phyloP scores from a whole-genome alignment of 2,113 vertebrate genomes.

The Lophius piscatorius region DNA sequence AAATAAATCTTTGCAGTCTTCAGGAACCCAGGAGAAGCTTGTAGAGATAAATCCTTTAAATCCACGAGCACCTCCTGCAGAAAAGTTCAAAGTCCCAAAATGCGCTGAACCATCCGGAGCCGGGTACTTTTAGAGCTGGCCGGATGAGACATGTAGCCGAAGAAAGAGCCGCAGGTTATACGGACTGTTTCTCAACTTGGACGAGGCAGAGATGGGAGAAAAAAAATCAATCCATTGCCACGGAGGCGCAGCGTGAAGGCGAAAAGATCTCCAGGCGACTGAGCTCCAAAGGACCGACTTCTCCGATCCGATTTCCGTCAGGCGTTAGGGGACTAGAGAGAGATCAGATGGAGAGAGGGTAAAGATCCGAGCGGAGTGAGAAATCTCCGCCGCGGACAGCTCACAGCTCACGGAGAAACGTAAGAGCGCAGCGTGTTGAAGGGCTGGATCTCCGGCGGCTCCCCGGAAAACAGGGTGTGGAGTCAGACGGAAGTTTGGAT shows the following conservation, averaged over 20 bases:
- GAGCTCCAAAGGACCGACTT: slow-evolving; percentile 22
- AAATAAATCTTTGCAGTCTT: slow-evolving; percentile 73
- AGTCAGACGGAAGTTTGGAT: slow-evolving; percentile 58
- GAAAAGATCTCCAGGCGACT: slow-evolving; percentile 7
- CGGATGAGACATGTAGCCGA: slow-evolving; percentile 76
- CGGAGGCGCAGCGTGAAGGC: slow-evolving; percentile 50
- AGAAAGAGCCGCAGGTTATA: slow-evolving; percentile 63
- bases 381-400: slow-evolving; percentile 68
- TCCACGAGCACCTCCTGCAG: slow-evolving; percentile 38
- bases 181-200: slow-evolving; percentile 75
- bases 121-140: slow-evolving; percentile 69
- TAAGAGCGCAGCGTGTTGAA: slow-evolving; percentile 71
- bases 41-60: slow-evolving; percentile 6
- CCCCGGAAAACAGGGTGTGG: slow-evolving; percentile 80
- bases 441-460: slow-evolving; percentile 74
- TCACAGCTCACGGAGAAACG: slow-evolving; percentile 69
- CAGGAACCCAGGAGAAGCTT: slow-evolving; percentile 57
- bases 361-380: slow-evolving; percentile 54
- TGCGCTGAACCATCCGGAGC: slow-evolving; percentile 67
- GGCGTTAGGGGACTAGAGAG: slow-evolving; percentile 24
- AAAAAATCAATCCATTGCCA: slow-evolving; percentile 80
- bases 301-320: slow-evolving; percentile 15
- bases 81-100: slow-evolving; percentile 74
- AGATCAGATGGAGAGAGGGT: slow-evolving; percentile 33
- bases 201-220: slow-evolving; percentile 67